Evolutionary conservation across 2,797 vertebrate genomes (phyloP).

Genomic region (Myotis pilosus): DNA sequence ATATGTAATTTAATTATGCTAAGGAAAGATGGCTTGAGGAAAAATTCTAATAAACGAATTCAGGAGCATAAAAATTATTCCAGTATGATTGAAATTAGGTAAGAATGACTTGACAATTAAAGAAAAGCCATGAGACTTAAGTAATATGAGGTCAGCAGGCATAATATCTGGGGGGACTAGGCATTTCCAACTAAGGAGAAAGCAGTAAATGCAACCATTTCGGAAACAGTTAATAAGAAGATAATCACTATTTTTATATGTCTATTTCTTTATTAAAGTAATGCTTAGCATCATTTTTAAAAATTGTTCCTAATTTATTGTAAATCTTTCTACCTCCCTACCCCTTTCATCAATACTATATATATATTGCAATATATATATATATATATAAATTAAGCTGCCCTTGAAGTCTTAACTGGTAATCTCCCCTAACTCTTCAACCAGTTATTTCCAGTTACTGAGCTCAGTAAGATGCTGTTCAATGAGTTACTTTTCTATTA

Average conservation of each 20-base stretch:
- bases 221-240: not conserved
- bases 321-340: not conserved
- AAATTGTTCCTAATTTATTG: not conserved
- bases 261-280: not conserved
- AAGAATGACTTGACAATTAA: conserved; percentile 30
- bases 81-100: conserved; percentile 28
- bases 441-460: not conserved
- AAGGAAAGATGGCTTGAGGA: not conserved
- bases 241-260: not conserved
- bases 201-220: not conserved
- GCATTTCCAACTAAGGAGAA: not conserved
- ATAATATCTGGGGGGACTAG: not conserved
- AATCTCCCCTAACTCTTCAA: not conserved
- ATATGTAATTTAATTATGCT: conserved; percentile 6
- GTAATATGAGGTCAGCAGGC: conserved; percentile 15
- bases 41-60: not conserved
- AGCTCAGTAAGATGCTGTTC: not conserved
- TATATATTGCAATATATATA: not conserved
- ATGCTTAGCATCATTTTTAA: not conserved
- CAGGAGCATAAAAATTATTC: conserved; percentile 37
- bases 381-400: not conserved
- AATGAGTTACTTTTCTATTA: not conserved
- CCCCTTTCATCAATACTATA: not conserved
- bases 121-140: not conserved
- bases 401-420: not conserved